phyloP scores from a whole-genome alignment of 2,888 invertebrate species.

The Patella ulyssiponensis region DNA sequence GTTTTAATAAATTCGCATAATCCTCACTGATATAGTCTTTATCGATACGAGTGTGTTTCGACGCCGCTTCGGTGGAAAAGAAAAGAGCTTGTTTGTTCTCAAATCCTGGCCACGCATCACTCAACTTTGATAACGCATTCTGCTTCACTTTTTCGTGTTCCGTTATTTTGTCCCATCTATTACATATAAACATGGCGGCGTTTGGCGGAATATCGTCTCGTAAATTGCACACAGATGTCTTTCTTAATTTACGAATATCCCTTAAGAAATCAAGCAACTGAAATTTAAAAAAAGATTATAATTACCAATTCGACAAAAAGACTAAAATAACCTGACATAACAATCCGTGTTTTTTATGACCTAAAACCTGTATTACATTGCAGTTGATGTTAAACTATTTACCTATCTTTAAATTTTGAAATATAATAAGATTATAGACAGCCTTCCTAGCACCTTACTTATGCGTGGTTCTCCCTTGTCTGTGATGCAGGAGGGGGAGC shows the following conservation, averaged over 20 bases:
- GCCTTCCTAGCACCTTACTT: neutral
- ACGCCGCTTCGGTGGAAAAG: slow-evolving; percentile 50
- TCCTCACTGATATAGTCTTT: slow-evolving; percentile 57
- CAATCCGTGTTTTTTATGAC: too few relatives aligned
- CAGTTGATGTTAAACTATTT: too few relatives aligned
- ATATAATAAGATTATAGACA: neutral
- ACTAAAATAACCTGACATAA: neutral
- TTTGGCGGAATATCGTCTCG: slow-evolving; percentile 47
- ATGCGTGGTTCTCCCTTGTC: too few relatives aligned
- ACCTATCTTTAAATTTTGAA: neutral
- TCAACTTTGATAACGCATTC: slow-evolving; percentile 49
- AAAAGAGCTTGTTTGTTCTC: slow-evolving; percentile 50
- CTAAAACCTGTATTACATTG: too few relatives aligned
- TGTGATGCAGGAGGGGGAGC: too few relatives aligned
- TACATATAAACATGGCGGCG: slow-evolving; percentile 64
- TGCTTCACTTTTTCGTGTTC: slow-evolving; percentile 48
- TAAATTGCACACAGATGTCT: slow-evolving; percentile 16
- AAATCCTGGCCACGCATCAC: slow-evolving; percentile 56
- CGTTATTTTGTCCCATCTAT: slow-evolving; percentile 60
- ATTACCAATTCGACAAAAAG: neutral
- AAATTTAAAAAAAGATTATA: slow-evolving; percentile 14
- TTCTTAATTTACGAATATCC: slow-evolving; percentile 42
- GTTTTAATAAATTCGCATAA: slow-evolving; percentile 46
- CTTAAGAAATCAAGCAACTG: slow-evolving; percentile 53
- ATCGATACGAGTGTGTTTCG: slow-evolving; percentile 40